phyloP scores from a whole-genome alignment of 2,888 invertebrate species.

The Arctia plantaginis region DNA sequence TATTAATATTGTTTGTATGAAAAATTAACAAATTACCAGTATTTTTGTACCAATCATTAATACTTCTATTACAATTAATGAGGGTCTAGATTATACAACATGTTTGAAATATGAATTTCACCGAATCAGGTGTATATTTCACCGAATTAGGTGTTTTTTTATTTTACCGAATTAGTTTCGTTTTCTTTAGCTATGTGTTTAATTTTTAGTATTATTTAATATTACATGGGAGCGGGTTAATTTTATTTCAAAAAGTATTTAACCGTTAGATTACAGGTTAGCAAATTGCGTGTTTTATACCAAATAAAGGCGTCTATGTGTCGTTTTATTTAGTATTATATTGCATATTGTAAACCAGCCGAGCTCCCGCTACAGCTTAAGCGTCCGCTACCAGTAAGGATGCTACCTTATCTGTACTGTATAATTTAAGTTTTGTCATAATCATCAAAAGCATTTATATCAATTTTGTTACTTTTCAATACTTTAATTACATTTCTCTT shows the following conservation, averaged over 20 bases:
- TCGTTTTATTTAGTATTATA: not conserved
- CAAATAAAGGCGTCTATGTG: not conserved
- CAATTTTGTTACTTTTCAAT: slow-evolving; percentile 47
- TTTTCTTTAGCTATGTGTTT: slow-evolving; percentile 37
- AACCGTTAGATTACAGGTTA: not conserved
- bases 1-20: slow-evolving; percentile 63
- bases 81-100: slow-evolving; percentile 42
- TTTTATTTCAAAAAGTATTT: not conserved
- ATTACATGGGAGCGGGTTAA: slow-evolving; percentile 41
- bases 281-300: not conserved
- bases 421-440: slow-evolving; percentile 37
- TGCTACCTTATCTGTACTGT: slow-evolving; percentile 30
- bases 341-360: slow-evolving; percentile 21
- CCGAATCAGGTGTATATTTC: slow-evolving; percentile 39
- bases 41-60: slow-evolving; percentile 76
- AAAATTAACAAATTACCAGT: slow-evolving; percentile 62
- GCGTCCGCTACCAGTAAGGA: slow-evolving; percentile 40
- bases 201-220: slow-evolving; percentile 52
- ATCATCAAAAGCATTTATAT: slow-evolving; percentile 66
- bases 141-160: slow-evolving; percentile 22
- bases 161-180: slow-evolving; percentile 28
- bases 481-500: slow-evolving; percentile 37
- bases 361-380: slow-evolving; percentile 37
- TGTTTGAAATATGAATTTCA: slow-evolving; percentile 53
- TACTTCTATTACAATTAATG: slow-evolving; percentile 51